phyloP scores from a whole-genome alignment of 2,797 vertebrate species.

The Argentina silus region DNA sequence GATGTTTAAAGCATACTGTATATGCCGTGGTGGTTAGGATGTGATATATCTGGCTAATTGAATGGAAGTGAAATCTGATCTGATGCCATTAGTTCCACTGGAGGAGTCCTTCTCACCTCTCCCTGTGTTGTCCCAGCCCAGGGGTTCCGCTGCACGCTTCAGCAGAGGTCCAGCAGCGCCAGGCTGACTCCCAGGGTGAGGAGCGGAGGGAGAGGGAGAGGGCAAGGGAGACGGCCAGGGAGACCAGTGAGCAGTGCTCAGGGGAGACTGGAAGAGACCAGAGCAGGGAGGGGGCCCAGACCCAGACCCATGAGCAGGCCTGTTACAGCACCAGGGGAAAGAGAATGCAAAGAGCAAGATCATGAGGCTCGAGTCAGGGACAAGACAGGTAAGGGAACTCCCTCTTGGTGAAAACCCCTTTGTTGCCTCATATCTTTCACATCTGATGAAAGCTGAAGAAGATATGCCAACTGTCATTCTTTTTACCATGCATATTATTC shows the following conservation, averaged over 20 bases:
- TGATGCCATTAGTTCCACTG: not conserved
- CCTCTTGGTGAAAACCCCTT: not conserved
- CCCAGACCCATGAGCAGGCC: slow-evolving; percentile 14
- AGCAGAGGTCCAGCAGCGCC: slow-evolving; percentile 52
- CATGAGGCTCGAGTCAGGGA: not conserved
- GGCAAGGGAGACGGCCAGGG: slow-evolving; percentile 4
- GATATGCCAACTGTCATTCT: not conserved
- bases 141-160: slow-evolving; percentile 63
- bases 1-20: too few relatives aligned
- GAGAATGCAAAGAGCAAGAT: not conserved
- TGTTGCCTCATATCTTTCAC: too few relatives aligned
- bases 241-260: slow-evolving; percentile 8
- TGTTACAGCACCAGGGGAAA: not conserved
- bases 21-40: too few relatives aligned
- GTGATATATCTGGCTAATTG: not conserved
- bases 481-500: not conserved
- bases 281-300: not conserved
- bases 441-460: too few relatives aligned
- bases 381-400: slow-evolving; percentile 2
- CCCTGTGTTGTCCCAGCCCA: slow-evolving; percentile 19
- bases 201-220: slow-evolving; percentile 16
- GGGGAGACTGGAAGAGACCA: slow-evolving; percentile 22
- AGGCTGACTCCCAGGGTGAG: slow-evolving; percentile 27
- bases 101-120: not conserved
- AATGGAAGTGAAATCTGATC: not conserved